Evolutionary conservation across 2,797 vertebrate genomes (phyloP).

Genomic region (Pipistrellus pipistrellus): DNA sequence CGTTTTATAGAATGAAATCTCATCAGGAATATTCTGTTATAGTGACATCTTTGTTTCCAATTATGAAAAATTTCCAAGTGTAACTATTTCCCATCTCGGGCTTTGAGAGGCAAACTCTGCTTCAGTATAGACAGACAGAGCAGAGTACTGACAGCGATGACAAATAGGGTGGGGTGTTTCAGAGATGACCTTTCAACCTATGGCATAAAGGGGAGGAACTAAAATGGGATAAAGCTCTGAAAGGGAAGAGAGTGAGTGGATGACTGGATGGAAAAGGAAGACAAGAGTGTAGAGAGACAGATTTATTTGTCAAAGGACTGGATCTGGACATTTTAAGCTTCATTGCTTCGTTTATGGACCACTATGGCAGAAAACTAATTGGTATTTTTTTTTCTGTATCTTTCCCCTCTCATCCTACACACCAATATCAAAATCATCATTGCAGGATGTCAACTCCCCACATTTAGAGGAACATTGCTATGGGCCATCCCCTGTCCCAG

Average conservation of each 20-base stretch:
- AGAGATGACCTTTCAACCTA: neutral
- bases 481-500: neutral
- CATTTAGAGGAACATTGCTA: neutral
- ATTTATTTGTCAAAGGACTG: neutral
- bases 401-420: neutral
- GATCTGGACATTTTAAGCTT: neutral
- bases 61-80: neutral
- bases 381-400: neutral
- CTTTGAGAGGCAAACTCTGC: neutral
- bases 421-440: neutral
- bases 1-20: neutral
- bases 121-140: neutral
- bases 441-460: neutral
- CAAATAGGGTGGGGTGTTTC: neutral
- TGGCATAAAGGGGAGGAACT: neutral
- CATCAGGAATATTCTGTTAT: slow-evolving; percentile 18
- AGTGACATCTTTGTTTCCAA: neutral
- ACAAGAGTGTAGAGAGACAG: neutral
- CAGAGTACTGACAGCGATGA: neutral
- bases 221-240: neutral
- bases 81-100: neutral
- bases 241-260: neutral
- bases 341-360: neutral
- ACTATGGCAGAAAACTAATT: neutral
- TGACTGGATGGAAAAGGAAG: neutral